Conservation (phyloP, 2,113 vertebrate species). For the Theristicus caerulescens region DNA sequence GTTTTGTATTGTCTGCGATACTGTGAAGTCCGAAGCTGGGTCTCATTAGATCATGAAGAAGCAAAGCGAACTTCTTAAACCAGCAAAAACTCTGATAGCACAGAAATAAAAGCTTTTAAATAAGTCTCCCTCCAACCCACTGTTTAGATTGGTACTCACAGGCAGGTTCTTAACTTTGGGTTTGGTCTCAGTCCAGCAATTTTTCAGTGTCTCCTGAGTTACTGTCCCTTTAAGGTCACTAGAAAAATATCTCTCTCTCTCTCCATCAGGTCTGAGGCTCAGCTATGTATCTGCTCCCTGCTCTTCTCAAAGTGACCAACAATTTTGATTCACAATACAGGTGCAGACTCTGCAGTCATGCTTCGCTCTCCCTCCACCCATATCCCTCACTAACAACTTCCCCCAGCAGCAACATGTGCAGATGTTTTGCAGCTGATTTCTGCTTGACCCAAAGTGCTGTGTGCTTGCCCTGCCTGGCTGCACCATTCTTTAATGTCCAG, state of each 20-base stretch:
- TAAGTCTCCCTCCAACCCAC: neutral
- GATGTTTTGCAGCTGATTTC: neutral
- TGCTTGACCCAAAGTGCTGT: neutral
- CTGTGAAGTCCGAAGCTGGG: neutral
- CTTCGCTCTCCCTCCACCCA: neutral
- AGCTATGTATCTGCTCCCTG: neutral
- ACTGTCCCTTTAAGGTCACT: neutral
- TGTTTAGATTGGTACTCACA: neutral
- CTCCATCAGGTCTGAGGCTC: neutral
- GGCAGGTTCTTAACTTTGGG: neutral
- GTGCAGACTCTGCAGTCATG: neutral
- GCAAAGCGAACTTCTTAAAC: neutral
- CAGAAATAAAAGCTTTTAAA: neutral
- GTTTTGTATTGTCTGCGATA: neutral
- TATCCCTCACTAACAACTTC: neutral
- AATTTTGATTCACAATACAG: neutral
- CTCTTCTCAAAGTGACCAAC: neutral
- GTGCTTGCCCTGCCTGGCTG: neutral
- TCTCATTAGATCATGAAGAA: neutral
- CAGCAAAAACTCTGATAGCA: neutral
- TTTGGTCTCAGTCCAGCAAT: neutral
- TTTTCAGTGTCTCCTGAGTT: neutral
- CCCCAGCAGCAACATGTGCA: rapidly evolving
- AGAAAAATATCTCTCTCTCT: neutral
- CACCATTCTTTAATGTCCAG: neutral